Evolutionary conservation across 1,140 invertebrate genomes (phyloP).

Genomic region (Aphidius ervi): DNA sequence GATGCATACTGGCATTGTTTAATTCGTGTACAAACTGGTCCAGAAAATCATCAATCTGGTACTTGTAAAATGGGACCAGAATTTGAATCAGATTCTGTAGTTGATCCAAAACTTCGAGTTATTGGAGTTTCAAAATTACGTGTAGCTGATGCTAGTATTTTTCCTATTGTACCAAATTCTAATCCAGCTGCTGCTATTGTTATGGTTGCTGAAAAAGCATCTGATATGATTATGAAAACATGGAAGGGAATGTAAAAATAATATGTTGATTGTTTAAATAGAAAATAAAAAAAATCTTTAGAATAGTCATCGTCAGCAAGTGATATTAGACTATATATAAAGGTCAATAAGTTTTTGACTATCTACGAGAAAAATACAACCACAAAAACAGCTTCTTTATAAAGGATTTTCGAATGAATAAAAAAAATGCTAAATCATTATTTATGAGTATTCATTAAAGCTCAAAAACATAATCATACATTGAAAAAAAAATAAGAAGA

Average conservation of each 20-base stretch:
- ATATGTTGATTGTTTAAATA: constrained; percentile 6
- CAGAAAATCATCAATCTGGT: constrained; percentile 53
- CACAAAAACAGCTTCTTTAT: no score
- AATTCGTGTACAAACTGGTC: constrained; percentile 43
- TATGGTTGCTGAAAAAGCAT: constrained; percentile 57
- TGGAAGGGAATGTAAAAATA: constrained; percentile 33
- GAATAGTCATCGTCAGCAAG: no score
- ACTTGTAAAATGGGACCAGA: constrained; percentile 56
- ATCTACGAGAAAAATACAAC: no score
- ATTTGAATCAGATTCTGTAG: constrained; percentile 48
- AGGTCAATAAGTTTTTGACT: no score
- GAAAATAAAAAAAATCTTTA: no score
- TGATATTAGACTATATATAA: no score
- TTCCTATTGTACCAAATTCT: constrained; percentile 54
- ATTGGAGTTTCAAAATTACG: constrained; percentile 49
- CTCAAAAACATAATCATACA: no score
- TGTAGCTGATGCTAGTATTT: constrained; percentile 58
- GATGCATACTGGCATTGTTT: constrained; percentile 57
- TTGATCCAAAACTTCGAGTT: constrained; percentile 53
- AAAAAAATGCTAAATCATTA: no score
- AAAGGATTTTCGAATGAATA: no score
- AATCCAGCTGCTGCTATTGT: constrained; percentile 54
- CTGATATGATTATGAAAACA: constrained; percentile 50
- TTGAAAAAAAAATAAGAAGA: no score
- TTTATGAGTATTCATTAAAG: no score